A percentile compares a stretch with the other conserved stretches of the same genome.
Evolutionary conservation across 2,888 invertebrate species (phyloP).

Genomic region (Campaea margaritaria): DNA sequence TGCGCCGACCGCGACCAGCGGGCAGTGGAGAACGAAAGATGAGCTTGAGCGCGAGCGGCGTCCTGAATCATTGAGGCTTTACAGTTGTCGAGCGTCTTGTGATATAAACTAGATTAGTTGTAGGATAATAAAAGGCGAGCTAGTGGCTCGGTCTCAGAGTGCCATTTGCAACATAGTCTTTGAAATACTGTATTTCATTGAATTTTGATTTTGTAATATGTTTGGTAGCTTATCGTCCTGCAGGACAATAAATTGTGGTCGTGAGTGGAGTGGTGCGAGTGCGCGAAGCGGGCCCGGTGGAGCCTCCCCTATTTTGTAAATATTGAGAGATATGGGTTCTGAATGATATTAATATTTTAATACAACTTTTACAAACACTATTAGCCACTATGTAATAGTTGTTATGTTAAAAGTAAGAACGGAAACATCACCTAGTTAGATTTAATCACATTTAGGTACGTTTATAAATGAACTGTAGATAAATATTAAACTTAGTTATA

Average conservation of each 20-base stretch:
- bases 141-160: conserved; percentile 72
- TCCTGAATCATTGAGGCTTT: conserved; percentile 70
- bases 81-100: conserved; percentile 79
- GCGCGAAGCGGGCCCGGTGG: conserved; percentile 41
- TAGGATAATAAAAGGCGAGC: conserved; percentile 68
- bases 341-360: conserved; percentile 81
- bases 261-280: conserved; percentile 48
- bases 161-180: conserved; percentile 76
- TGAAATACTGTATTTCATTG: conserved; percentile 62
- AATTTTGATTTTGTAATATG: conserved; percentile 60
- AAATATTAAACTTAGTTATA: conserved; percentile 46
- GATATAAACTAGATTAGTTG: conserved; percentile 79
- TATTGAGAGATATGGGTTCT: conserved; percentile 73
- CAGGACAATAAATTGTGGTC: conserved; percentile 68
- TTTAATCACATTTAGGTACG: conserved; percentile 56
- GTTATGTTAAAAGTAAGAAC: conserved; percentile 61
- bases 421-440: conserved; percentile 58
- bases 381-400: conserved; percentile 66
- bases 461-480: conserved; percentile 62
- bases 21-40: conserved; percentile 48
- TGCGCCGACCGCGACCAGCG: conserved; percentile 55
- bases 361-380: conserved; percentile 73
- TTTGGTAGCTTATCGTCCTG: conserved; percentile 62
- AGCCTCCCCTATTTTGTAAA: conserved; percentile 54
- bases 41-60: conserved; percentile 50